phyloP scores from a whole-genome alignment of 37 sponge, comb jelly and placozoan genomes.

The Tethya wilhelma region DNA sequence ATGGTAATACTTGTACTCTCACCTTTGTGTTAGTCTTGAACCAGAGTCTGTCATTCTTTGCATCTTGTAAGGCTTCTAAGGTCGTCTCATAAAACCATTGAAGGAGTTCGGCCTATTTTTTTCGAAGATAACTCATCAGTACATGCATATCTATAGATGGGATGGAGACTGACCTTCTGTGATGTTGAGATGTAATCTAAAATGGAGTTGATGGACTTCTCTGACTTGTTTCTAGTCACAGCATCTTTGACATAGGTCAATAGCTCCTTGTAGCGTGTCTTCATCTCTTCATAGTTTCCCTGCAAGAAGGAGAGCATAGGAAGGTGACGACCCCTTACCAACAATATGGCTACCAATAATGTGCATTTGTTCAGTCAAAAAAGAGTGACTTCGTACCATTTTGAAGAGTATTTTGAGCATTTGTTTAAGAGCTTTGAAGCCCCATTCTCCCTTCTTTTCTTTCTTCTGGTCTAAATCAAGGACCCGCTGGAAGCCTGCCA shows the following conservation, averaged over 20 bases:
- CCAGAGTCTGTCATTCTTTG: constrained; percentile 97
- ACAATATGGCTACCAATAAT: background rate
- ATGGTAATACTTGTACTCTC: too few relatives aligned
- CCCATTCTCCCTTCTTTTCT: constrained; percentile 96
- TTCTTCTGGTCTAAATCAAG: constrained; percentile 75
- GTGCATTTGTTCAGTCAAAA: background rate
- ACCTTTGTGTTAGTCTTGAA: constrained; percentile 99
- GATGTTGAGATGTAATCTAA: constrained; percentile 97
- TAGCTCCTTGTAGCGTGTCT: constrained; percentile 83
- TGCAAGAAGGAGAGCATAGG: constrained; percentile 7
- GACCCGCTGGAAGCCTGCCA: constrained; percentile 68
- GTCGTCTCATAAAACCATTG: constrained; percentile 96
- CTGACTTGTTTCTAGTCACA: constrained; percentile 96
- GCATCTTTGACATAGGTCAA: constrained; percentile 90
- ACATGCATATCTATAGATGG: background rate
- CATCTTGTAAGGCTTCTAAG: constrained; percentile 86
- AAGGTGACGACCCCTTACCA: background rate
- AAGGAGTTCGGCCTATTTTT: constrained; percentile 76
- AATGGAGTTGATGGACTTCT: constrained; percentile 98
- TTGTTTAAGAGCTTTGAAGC: constrained; percentile 98
- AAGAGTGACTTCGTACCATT: constrained; percentile 52
- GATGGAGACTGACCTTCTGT: constrained; percentile 56
- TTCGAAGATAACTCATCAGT: background rate
- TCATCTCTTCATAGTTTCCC: constrained; percentile 87
- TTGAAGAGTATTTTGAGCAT: constrained; percentile 95